Base-by-base conservation (phyloP, 2,888 invertebrate species). In the Oscheius sp. region DNA sequence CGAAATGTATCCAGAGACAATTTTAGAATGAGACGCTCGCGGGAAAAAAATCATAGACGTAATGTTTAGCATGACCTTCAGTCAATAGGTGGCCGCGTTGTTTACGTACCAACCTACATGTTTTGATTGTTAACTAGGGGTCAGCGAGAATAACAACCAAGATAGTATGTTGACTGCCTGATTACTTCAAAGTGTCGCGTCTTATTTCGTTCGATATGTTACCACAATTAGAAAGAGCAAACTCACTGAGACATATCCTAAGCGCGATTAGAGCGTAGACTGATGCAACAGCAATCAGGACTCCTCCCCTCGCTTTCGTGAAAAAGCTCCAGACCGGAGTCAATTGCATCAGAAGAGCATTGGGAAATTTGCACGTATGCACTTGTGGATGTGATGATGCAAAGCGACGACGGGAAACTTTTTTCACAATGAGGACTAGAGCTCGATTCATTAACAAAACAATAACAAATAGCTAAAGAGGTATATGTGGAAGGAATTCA, bases 401-500 rank as follows among this genome's bases (percentile, higher is more conserved):
- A 42, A 42, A 42, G 21, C 3, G 7, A 42, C 42, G 42, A 42
- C 42, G 7, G 3, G 42, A 42, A 42, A 21, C 21, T 21, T 21
- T 21, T 21, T 21, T 21, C 21, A 21, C 21, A 21, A 21, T 21
- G 21, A 7, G 42, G 42, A 42, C 4, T 42, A 42, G 42, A 42
- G 3, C 7, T 7, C 7, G 42, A 42, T 42, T 42, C 7, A 42
- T 42, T 42, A 42, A 42, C 37, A 47, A 21, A 63, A 63, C 63
- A 48, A 50, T 48, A 63, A 63, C 63, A 63, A 48, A 2, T n/a
- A 13, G 11, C 47, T 50, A 50, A 7, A 10, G 9, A 48, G 48
- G n/a, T 21, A 63, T 21, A 48, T 29, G 5, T 29, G 5, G 21
- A 21, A 63, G 2, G 4, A 29, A 63, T 48, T 77, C 57, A 84